Percentiles rank a stretch among this genome's conserved stretches.
Evolutionary conservation across 2,797 vertebrate genomes (phyloP).

Genomic region (Rhincodon typus): DNA sequence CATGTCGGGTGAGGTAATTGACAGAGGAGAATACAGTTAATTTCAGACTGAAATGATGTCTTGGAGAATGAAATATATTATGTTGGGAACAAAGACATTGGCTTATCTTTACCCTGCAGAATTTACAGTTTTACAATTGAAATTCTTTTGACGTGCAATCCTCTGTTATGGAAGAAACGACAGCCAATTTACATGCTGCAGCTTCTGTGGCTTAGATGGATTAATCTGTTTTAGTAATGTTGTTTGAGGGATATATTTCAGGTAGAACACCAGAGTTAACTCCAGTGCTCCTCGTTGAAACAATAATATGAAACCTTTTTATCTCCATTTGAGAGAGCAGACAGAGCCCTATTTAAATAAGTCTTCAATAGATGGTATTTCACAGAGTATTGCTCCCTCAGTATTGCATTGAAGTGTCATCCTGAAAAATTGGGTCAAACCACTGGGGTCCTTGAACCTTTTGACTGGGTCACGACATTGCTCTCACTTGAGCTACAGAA

Average conservation of each 20-base stretch:
- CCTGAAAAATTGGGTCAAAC: not conserved
- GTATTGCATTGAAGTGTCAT: not conserved
- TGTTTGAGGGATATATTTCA: not conserved
- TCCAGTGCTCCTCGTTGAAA: not conserved
- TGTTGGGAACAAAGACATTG: not conserved
- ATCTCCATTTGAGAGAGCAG: not conserved
- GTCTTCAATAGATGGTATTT: not conserved
- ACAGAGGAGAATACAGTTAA: not conserved
- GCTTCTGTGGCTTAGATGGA: too few relatives aligned
- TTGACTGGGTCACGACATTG: not conserved
- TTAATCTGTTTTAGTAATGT: not conserved
- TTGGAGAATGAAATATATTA: not conserved
- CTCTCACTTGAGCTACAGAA: not conserved
- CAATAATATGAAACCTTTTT: not conserved
- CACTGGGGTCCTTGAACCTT: not conserved
- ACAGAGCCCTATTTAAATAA: not conserved
- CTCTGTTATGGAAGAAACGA: not conserved
- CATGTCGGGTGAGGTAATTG: not conserved
- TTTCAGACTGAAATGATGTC: not conserved
- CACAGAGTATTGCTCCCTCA: not conserved
- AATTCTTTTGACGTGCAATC: not conserved
- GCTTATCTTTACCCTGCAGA: not conserved
- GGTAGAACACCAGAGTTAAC: not conserved
- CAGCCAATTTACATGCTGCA: not conserved
- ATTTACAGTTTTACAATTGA: not conserved